These are phyloP conservation scores for Cydia fagiglandana DNA, from an alignment of 1,140 invertebrate species.

Conservation along the genomic window DNA sequence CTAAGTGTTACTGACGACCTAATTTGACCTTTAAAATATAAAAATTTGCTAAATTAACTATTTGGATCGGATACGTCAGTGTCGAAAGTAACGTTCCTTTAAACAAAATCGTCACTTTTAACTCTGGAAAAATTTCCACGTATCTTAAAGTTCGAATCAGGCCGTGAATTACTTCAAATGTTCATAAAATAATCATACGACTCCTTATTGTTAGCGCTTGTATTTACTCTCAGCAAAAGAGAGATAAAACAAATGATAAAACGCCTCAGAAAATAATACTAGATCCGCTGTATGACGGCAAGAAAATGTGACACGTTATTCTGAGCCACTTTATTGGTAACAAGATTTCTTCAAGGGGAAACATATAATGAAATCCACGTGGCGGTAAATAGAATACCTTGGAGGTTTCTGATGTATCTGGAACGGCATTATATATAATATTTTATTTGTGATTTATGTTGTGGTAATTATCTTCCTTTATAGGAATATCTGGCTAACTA, in stretches of 20 bases:
- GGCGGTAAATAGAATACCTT: conserved; percentile 11
- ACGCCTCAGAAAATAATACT: conserved; percentile 16
- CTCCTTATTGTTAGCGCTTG: background rate
- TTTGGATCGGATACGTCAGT: no score
- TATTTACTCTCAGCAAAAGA: background rate
- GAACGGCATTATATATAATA: background rate
- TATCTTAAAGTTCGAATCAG: no score
- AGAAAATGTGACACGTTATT: conserved; percentile 4
- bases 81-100: no score
- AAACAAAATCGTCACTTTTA: background rate
- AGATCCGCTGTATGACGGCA: background rate
- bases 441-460: background rate
- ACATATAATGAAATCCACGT: conserved; percentile 2
- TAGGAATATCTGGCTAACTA: background rate
- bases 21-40: no score
- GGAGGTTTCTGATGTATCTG: background rate
- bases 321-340: conserved; percentile 14
- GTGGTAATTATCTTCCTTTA: background rate
- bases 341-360: conserved; percentile 15
- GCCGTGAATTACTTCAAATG: no score
- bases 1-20: background rate
- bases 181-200: background rate
- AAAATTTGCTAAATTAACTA: no score
- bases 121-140: no score
- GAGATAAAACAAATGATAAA: conserved; percentile 7